Evolutionary conservation across 2,888 invertebrate species (phyloP).

Genomic region (Stenichneumon culpator): DNA sequence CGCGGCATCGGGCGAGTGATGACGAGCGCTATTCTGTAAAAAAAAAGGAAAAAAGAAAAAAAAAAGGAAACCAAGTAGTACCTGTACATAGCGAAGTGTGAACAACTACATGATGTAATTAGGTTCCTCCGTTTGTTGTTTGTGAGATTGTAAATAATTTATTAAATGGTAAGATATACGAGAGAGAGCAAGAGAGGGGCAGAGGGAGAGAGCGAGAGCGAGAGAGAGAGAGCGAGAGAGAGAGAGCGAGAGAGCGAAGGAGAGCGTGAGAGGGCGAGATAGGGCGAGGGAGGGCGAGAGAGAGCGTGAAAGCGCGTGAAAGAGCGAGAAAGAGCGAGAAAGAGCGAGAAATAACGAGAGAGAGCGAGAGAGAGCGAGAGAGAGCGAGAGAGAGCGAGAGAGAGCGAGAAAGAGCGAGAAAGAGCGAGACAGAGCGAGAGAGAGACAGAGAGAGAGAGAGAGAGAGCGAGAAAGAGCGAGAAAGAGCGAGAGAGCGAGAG

Average conservation of each 20-base stretch:
- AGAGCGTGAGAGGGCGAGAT: too few species aligned
- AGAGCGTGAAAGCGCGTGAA: too few species aligned
- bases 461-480: too few species aligned
- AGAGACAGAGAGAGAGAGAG: too few species aligned
- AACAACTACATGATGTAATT: conserved; percentile 84
- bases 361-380: conserved; percentile 41
- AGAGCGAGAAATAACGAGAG: too few species aligned
- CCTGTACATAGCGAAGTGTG: conserved; percentile 85
- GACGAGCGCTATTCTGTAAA: conserved; percentile 77
- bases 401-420: conserved; percentile 69
- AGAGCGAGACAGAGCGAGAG: conserved; percentile 37
- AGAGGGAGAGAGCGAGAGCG: conserved; percentile 69
- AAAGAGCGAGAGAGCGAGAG: too few species aligned
- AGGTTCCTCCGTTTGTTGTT: conserved; percentile 85
- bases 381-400: conserved; percentile 57
- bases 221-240: conserved; percentile 67
- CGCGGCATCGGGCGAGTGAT: conserved; percentile 38
- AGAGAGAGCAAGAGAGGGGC: conserved; percentile 69
- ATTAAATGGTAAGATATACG: conserved; percentile 82
- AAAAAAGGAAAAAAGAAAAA: conserved; percentile 63
- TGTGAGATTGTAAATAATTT: conserved; percentile 85
- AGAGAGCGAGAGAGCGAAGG: too few species aligned
- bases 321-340: too few species aligned
- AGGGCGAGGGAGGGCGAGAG: too few species aligned
- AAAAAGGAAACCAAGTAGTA: conserved; percentile 82